These are phyloP conservation scores for Thecocarcelia acutangulata DNA, from an alignment of 2,888 invertebrate genomes.

Conservation along the genomic window DNA sequence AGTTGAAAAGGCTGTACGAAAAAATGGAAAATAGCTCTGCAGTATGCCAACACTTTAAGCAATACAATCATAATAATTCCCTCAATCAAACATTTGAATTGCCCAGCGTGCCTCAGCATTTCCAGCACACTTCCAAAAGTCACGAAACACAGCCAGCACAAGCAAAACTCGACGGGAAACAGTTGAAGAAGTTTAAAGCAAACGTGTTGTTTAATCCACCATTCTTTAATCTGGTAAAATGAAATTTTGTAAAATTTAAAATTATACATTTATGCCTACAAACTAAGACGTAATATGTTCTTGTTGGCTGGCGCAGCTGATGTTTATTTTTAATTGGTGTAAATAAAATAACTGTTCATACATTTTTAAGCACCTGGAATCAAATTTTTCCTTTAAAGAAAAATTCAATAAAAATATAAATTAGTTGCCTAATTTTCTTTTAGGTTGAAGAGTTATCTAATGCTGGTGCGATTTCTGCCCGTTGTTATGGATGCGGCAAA, in stretches of 20 bases:
- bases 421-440: not conserved
- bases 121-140: conserved; percentile 3
- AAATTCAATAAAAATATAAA: not conserved
- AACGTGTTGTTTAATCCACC: conserved; percentile 70
- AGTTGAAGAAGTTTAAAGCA: conserved; percentile 62
- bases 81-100: conserved; percentile 16
- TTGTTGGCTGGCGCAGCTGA: no score
- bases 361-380: not conserved
- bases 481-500: conserved; percentile 70
- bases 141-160: conserved; percentile 3
- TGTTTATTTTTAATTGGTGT: no score
- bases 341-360: no score
- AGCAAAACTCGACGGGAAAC: conserved; percentile 14
- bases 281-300: no score
- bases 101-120: not conserved
- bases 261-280: not conserved
- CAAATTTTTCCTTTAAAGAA: not conserved
- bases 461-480: conserved; percentile 52
- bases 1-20: conserved; percentile 20
- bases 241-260: conserved; percentile 9
- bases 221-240: conserved; percentile 71
- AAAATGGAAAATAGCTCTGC: not conserved
- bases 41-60: conserved; percentile 13
- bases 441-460: conserved; percentile 36
- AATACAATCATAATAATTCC: conserved; percentile 1